Evolutionary conservation across 2,888 invertebrate genomes (phyloP).

Genomic region (Cheilosia vernalis): DNA sequence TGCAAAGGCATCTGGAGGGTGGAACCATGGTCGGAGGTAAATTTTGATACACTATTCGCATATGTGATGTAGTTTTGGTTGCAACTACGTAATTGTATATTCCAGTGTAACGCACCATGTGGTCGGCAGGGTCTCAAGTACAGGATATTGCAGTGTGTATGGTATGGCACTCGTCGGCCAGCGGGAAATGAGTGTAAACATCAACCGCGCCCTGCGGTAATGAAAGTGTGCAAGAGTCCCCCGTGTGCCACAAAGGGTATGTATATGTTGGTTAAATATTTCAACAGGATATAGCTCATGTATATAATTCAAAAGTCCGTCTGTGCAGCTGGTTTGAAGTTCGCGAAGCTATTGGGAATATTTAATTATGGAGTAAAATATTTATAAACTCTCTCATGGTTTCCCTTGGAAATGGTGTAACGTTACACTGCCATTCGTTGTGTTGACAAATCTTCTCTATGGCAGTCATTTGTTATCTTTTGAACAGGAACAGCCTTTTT

Average conservation of each 20-base stretch:
- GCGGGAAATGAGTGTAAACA: conserved; percentile 94
- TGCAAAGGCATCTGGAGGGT: conserved; percentile 96
- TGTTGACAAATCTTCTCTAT: too few species aligned
- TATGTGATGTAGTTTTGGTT: conserved; percentile 13
- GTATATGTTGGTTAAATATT: conserved; percentile 76
- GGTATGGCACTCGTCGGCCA: conserved; percentile 92
- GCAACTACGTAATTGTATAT: conserved; percentile 66
- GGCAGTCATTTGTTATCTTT: too few species aligned
- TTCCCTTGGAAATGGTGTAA: too few species aligned
- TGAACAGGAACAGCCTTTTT: too few species aligned
- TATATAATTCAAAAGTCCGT: not conserved
- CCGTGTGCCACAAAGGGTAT: conserved; percentile 86
- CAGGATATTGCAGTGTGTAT: conserved; percentile 95
- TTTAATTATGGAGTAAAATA: too few species aligned
- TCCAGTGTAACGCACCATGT: conserved; percentile 93
- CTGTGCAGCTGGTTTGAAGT: conserved; percentile 1
- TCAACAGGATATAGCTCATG: too few species aligned
- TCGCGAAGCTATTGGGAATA: too few species aligned
- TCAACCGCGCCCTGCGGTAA: conserved; percentile 89
- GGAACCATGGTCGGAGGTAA: conserved; percentile 96
- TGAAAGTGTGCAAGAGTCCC: conserved; percentile 89
- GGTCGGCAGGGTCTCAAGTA: conserved; percentile 93
- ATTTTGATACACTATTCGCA: conserved; percentile 43
- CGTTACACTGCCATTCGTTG: too few species aligned
- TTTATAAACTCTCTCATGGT: too few species aligned